phyloP scores from a whole-genome alignment of 2,113 vertebrate genomes.

The Tiliqua scincoides region DNA sequence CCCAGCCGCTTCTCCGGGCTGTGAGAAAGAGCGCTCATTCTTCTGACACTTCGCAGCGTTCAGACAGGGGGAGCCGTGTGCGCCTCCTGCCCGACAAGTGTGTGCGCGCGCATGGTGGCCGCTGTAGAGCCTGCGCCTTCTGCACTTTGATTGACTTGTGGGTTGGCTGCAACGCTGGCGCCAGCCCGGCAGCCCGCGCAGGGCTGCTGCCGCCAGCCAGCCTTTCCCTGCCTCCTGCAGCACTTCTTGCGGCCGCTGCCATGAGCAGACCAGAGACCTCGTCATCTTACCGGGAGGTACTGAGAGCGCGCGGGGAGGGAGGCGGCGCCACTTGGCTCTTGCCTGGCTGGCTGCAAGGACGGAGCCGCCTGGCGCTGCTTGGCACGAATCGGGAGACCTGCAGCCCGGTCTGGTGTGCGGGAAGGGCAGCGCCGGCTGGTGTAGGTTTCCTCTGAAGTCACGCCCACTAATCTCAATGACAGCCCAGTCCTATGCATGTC shows the following conservation, averaged over 20 bases:
- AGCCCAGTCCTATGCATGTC: neutral
- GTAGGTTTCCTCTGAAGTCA: neutral
- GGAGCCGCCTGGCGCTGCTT: neutral
- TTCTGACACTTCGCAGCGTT: too few species aligned
- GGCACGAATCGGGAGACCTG: neutral
- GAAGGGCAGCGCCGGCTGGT: neutral
- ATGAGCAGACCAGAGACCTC: conserved; percentile 81
- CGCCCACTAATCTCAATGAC: too few species aligned
- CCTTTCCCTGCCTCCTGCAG: neutral
- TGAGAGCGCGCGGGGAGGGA: neutral
- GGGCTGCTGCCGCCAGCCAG: neutral
- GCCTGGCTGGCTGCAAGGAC: neutral
- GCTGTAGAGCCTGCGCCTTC: neutral
- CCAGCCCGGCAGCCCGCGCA: too few species aligned
- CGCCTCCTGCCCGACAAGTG: neutral
- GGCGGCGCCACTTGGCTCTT: neutral
- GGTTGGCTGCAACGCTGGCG: neutral
- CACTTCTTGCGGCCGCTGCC: conserved; percentile 29
- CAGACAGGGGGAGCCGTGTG: too few species aligned
- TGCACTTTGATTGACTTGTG: rapidly evolving
- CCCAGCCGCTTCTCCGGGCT: neutral
- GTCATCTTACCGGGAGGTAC: conserved; percentile 88
- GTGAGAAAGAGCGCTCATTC: neutral
- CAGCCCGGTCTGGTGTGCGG: neutral
- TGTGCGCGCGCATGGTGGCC: neutral